Evolutionary conservation across 1,140 invertebrate species (phyloP), one percentile per base, ranked within the genome.

Genomic region (Reticulitermes speratus): DNA sequence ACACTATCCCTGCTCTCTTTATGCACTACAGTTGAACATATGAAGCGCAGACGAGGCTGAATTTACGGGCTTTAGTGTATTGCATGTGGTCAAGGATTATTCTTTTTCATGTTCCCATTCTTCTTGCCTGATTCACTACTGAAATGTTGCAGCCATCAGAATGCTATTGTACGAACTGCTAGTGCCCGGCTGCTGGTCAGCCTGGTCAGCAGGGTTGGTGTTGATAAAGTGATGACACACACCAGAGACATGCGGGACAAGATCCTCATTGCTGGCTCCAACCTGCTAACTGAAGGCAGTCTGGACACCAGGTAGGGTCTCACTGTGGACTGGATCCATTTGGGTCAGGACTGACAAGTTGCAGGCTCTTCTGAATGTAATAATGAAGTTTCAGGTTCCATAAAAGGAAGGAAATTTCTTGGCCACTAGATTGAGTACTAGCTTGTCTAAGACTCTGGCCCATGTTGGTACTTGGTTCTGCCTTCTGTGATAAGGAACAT

Each of bases 241-340:
- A 93, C 95, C 0, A 93, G 94, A 87, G 97, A 99, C 87, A 93
- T 95, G 0, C 94, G 95, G 44, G 96, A 98, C 87, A 94, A 95
- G 88, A 92, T 98, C 65, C 91, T 99, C 55, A 93, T 95, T 38
- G 94, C 95, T 0, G 95, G 95, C 7, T 96, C 97, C 1, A 96
- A 96, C 88, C 94, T 98, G 87, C 90, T 98, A 2, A 95, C 95
- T 14, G 98, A 99, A 90, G 96, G 96, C 23, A 97, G 95, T 90
- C 93, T 97, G 32, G 96, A 98, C 87, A 96, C 97, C 0, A 95
- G 98, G 93, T 95, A 91, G 88, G 86, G 25, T 48, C 25, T 9
- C 0, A 48, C 2, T 9, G 9, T 48, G 45, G 45, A 12, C 9
- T 48, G 45, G 45, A 48, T 48, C 7, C 45, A 48, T 16, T 48